phyloP scores from a whole-genome alignment of 1,140 invertebrate species.

The Sminthurinus signatus region DNA sequence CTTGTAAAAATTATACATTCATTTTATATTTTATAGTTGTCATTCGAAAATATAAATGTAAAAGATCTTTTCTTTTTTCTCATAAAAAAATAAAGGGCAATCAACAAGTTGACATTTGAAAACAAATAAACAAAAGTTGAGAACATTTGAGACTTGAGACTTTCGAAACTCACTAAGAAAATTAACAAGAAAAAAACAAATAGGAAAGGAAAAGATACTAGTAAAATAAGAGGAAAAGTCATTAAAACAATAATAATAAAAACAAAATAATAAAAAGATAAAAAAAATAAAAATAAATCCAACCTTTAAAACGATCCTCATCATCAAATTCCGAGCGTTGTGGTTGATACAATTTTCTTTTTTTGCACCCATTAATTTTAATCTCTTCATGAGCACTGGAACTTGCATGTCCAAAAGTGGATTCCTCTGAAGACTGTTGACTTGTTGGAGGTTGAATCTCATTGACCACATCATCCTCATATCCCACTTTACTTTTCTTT shows the following conservation, averaged over 20 bases:
- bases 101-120: too few relatives aligned
- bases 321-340: constrained; percentile 69
- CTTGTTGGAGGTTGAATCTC: background rate
- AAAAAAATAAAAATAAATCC: background rate
- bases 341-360: constrained; percentile 93
- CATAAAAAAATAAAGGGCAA: too few relatives aligned
- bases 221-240: too few relatives aligned
- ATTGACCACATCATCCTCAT: constrained; percentile 21
- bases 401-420: constrained; percentile 4
- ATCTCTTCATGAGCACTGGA: constrained; percentile 43
- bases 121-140: too few relatives aligned
- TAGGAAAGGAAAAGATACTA: background rate
- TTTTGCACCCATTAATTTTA: constrained; percentile 82
- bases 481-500: constrained; percentile 25
- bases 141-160: too few relatives aligned
- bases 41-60: too few relatives aligned
- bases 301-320: constrained; percentile 16
- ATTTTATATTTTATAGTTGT: too few relatives aligned
- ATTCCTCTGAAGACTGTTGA: background rate
- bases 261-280: background rate
- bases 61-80: too few relatives aligned
- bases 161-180: too few relatives aligned
- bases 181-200: background rate
- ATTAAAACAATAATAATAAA: too few relatives aligned
- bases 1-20: too few relatives aligned